Base-by-base conservation (phyloP, 2,113 vertebrate genomes). In the Gobiocypris rarus region DNA sequence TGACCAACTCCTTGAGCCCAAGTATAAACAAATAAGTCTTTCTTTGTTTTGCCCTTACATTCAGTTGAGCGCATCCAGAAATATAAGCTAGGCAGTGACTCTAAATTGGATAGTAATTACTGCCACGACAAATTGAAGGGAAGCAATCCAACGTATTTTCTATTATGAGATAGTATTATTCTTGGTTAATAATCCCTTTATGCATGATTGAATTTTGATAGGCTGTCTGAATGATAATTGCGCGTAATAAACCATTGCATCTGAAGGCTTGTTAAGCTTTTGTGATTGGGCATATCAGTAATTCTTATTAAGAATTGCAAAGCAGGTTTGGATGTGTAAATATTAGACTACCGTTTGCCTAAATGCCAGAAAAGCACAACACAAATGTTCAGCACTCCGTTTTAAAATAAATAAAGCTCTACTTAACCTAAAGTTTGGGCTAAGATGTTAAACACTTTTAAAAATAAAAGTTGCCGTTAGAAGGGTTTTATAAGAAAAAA, bases 141-240 rank as follows among this genome's bases (percentile, higher is more conserved):
- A 86, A 83, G 85, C 84, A 85, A 88, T 82, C 76, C 67, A 78
- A 77, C 73, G 77, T 81, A 84, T 86, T 89, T 84, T 87, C 84
- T 86, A 83, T 88, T 83, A 86, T 85, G 77, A 87, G 84, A 88
- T 85, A 88, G 84, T 87, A 86, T 89, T 89, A 79, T 89, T 85
- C 84, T 87, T 83, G 80, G 80, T 89, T 87, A 89, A 87, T 87
- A 87, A 83, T 88, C 82, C 67, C 83, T 89, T 89, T 88, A 86
- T 89, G 90, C 82, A 85, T 88, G 87, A 89, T 88, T 89, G 85
- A 87, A 88, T 86, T 88, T 88, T 86, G 86, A 88, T 89, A 86
- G 86, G 71, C 86, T 87, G 85, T 43, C 65, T 86, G 86, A 28
- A 84, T 90, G 87, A 89, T 86, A 85, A 87, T 87, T 90, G 85